Base-by-base conservation (phyloP, 1,140 invertebrate species). In the Halyomorpha halys region DNA sequence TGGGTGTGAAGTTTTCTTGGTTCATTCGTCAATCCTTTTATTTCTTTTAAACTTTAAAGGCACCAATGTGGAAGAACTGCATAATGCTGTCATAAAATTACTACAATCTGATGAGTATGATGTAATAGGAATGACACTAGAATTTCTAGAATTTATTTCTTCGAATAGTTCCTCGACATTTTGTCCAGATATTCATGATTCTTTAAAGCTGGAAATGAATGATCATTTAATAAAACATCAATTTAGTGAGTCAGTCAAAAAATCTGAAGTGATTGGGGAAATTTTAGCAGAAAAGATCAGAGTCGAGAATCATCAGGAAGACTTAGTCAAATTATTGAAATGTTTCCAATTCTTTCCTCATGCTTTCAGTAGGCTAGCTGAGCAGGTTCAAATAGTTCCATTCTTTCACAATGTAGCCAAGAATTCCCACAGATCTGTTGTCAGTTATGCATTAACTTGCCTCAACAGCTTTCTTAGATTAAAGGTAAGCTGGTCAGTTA, bases 231-330 rank as follows among this genome's bases (percentile, higher is more conserved):
- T 13, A 14, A 34, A 6, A 39, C 4, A 44, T 39, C 1, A 39
- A 60, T 44, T 60, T n/a, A 23, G 16, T 39, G 18, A 44, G 3
- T 39, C 27, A 60, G 25, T 60, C 8, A 34, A 1, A 2, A 19
- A n/a, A 16, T 44, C 34, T 44, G 63, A 59, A 45, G 44, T 45
- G 23, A 25, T 64, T 11, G 25, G 11, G 3, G 39, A 59, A 15
- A 19, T 25, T 18, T 13, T 64, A 44, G 15, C 18, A 45, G 21
- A 59, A 8, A 59, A 59, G 9, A n/a, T 64, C 18, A 19, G 6
- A 23, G 15, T 3, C 19, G n/a, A 19, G 5, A 44, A 19, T 18
- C 63, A 64, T 19, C 63, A 64, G 54, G 63, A 64, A 59, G 63
- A 64, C 21, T 34, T 16, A n/a, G 18, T 59, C 11, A 30, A 44